Percentiles rank a stretch among this genome's conserved stretches.
These are phyloP conservation scores for Vesta saturnalis DNA, from an alignment of 2,888 invertebrate genomes.

Conservation along the genomic window DNA sequence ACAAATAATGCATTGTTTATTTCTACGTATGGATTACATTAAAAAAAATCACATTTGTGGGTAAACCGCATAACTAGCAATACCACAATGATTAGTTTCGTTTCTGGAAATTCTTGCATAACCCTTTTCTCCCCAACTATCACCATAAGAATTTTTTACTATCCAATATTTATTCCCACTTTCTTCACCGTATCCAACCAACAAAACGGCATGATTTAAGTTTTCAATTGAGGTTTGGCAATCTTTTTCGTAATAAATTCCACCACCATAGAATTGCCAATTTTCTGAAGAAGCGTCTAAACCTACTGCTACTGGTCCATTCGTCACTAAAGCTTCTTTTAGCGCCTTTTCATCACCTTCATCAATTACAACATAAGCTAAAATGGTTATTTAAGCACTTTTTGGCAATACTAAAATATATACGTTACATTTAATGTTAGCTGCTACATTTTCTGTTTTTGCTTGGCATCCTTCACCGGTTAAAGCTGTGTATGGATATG, in stretches of 20 bases:
- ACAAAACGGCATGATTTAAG: conserved; percentile 3
- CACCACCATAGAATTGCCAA: conserved; percentile 9
- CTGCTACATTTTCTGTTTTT: not conserved
- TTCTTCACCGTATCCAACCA: conserved; percentile 4
- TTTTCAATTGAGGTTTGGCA: conserved; percentile 39
- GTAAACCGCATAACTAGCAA: conserved; percentile 1
- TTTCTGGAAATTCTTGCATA: conserved; percentile 2
- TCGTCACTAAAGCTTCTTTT: not conserved
- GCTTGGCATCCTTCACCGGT: not conserved
- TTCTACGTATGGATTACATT: not conserved
- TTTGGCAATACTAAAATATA: not conserved
- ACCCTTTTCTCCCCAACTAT: conserved; percentile 3
- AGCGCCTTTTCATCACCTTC: not conserved
- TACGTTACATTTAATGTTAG: not conserved
- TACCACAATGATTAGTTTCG: conserved; percentile 5
- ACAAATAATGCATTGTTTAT: not conserved
- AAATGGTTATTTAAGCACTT: not conserved
- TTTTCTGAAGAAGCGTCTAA: not conserved
- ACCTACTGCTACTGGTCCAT: not conserved
- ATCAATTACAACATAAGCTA: not conserved
- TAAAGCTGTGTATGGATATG: not conserved
- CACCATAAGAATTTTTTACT: conserved; percentile 4
- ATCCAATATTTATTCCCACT: not conserved
- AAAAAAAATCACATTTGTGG: not conserved
- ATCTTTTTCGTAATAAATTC: conserved; percentile 3